Base-by-base conservation (phyloP, 2,797 vertebrate species). In the Sebastes minor region DNA sequence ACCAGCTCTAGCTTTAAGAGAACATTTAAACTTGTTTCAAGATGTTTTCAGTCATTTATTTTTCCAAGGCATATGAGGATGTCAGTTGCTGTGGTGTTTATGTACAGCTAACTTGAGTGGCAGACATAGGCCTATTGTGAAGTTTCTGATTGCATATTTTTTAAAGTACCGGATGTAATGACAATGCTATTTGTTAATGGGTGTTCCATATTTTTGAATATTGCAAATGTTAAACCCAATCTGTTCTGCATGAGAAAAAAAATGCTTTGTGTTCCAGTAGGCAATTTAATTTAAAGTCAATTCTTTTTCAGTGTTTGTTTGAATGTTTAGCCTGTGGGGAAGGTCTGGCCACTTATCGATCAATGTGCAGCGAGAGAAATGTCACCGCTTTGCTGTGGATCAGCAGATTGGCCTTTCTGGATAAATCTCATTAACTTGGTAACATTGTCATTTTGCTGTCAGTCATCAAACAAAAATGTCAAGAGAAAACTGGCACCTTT, bases 401-500 rank as follows among this genome's bases (percentile, higher is more conserved):
- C 89, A 87, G 85, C 85, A 82, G 71, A 76, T 53, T 88, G 93
- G 90, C 90, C 92, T 95, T 92, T 94, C 84, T 82, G 86, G 87
- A 88, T 87, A 89, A 90, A 93, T 91, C 88, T 86, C 81, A 93
- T 93, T 92, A 92, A 90, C 74, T 88, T 32, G 78, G 81, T 83
- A 84, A 78, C 89, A 71, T 71, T 84, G 84, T 88, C 79, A 77
- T 80, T 92, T 80, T 55, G 71, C 78, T 90, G 92, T 89, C 92
- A 87, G 89, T 92, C 91, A 89, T 87, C 70, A 74, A 79, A 86
- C 70, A 88, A 84, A 91, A 94, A 93, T 92, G 92, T 92, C 92
- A 91, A 49, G 69, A 78, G 74, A 63, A 86, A 86, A 75, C 71
- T 20, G 82, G 69, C 78, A 86, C 73, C 86, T 89, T 78, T 83